These are phyloP conservation scores for Saguinus imperator DNA, from an alignment of 2,113 vertebrate genomes.

Conservation along the genomic window DNA sequence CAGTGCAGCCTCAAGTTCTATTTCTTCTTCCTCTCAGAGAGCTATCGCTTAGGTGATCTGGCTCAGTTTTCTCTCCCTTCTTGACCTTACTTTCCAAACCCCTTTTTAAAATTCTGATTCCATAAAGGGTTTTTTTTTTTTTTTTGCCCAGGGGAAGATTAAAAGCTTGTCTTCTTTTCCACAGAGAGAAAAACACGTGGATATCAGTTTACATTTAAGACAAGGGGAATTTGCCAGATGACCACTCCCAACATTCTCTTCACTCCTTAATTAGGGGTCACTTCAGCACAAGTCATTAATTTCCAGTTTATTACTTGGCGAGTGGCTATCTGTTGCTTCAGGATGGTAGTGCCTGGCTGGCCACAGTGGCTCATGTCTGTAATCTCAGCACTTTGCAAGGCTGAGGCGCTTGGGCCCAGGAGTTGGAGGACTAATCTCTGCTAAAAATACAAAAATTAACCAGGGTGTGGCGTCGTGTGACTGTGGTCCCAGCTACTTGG, in stretches of 20 bases:
- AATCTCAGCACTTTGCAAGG: too few relatives aligned
- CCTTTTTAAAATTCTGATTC: slow-evolving; percentile 15
- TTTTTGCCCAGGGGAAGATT: not conserved
- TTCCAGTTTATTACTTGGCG: not conserved
- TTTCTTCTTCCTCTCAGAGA: not conserved
- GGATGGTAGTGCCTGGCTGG: not conserved
- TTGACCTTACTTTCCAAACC: not conserved
- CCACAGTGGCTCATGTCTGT: too few relatives aligned
- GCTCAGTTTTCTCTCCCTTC: not conserved
- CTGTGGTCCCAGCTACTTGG: too few relatives aligned
- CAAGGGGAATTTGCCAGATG: not conserved
- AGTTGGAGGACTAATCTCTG: too few relatives aligned
- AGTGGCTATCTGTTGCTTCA: not conserved
- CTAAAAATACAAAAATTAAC: too few relatives aligned
- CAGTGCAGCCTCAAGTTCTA: not conserved
- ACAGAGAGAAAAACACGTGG: not conserved
- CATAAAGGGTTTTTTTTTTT: not conserved
- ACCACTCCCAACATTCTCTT: not conserved
- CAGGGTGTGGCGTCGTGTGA: too few relatives aligned
- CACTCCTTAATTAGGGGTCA: not conserved
- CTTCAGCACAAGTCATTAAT: not conserved
- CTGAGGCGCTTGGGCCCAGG: too few relatives aligned
- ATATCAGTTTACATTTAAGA: not conserved
- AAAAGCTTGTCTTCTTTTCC: not conserved
- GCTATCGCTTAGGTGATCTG: not conserved